Evolutionary conservation across 2,888 invertebrate genomes (phyloP), one percentile per base, ranked within the genome.

Genomic region (Scaeva pyrastri): DNA sequence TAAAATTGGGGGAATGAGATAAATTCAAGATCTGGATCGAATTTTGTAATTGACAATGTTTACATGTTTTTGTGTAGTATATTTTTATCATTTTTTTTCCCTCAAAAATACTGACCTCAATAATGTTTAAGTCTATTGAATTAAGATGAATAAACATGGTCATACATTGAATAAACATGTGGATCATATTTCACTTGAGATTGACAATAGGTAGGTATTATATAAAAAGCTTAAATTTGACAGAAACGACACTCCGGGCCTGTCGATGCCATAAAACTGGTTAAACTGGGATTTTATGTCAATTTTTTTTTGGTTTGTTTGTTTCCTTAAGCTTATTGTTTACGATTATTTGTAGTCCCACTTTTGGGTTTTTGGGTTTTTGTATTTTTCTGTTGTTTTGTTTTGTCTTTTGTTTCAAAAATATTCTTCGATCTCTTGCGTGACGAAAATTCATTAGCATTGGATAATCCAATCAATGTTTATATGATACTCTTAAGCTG

Each of bases 231-330:
- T 31, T 31, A 5, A 31, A 31, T 31, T 31, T 31, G 31, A 31
- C 31, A 31, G 6, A 31, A 31, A 31, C 3, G 1, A 0, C 8
- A 52, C 8, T 60, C 21, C 41, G 12, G 8, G 14, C 21, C 41
- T 41, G 60, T 1, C 3, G 14, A 10, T 21, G n/a, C 8, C 39
- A 39, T 11, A 23, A 62, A 85, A 85, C 84, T 66, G 41, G 84
- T 85, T 79, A 52, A 19, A 62, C 66, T 71, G 82, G 76, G 50
- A 19, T 31, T 56, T 45, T 58, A 31, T 50, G 21, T 10, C 36
- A 23, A 7, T 43, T 31, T 39, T n/a, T 14, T 68, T 70, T 16
- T 11, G 36, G 31, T 16, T 23, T 11, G 36, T 48, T 16, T 23
- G 12, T 48, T 60, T 60, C 60, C 39, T 19, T 48, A 66, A 66